Evolutionary conservation across 35 echinoderm and acorn worm genomes (phyloP), one percentile per base, ranked within the genome.

Genomic region (Anneissia japonica): DNA sequence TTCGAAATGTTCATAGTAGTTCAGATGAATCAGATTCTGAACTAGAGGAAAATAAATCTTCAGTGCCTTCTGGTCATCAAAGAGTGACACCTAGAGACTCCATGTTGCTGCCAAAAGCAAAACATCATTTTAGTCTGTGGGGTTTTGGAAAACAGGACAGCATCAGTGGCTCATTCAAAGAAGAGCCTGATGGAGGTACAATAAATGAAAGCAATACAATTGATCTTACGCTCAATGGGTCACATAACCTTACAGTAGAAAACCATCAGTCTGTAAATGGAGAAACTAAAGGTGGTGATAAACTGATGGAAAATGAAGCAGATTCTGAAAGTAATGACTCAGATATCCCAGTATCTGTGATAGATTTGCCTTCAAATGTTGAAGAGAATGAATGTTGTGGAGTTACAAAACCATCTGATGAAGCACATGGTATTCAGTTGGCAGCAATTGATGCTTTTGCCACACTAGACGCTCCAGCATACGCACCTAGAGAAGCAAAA

Each of bases 361-460:
- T 97, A 30, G 95, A 97, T 81, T 46, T 93, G 16, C 89, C 88
- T 19, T 97, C 91, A n/a, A 91, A 35, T 79, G 76, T 6, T 39
- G 37, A 36, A 39, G n/a, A 6, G 32, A 32, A 31, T 10, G 74
- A 34, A 23, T 76, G 28, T 17, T 12, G 33, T 14, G 76, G 13
- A 4, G 84, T 86, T 33, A 73, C 81, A 29, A 30, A 77, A 32
- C 46, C 46, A 11, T 88, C 88, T 41, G 95, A 97, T 87, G 85
- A 99, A 77, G 96, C 92, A 40, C 92, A 99, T 85, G 92, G 96
- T 10, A 91, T 91, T 35, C 96, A 99, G 81, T 11, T 99, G 79
- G 89, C 96, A 77, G 92, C 96, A 2, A 83, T 99, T 76, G 89
- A 91, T 37, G 96, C 96, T 4, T 75, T 99, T 28, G 90, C 92